These are phyloP conservation scores for Napeogenes inachia DNA, from an alignment of 2,888 invertebrate genomes.

Conservation along the genomic window DNA sequence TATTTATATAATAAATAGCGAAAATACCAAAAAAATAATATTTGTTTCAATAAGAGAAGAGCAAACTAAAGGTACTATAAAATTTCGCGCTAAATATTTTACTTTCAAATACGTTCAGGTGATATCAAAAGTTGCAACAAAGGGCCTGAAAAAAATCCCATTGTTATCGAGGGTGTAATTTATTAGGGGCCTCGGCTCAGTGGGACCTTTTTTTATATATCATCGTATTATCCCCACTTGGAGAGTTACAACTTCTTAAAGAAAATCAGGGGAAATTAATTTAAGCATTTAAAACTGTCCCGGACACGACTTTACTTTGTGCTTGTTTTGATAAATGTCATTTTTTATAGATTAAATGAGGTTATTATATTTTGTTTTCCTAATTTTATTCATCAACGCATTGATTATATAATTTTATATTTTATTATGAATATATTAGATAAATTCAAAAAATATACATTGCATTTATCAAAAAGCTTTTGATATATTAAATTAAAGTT, in stretches of 20 bases:
- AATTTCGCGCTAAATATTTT: conserved; percentile 32
- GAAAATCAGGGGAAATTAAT: conserved; percentile 76
- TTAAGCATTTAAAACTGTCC: conserved; percentile 74
- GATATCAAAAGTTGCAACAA: conserved; percentile 78
- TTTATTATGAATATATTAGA: too few species aligned
- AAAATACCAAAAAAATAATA: background rate
- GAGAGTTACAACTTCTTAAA: conserved; percentile 78
- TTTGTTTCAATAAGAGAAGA: background rate
- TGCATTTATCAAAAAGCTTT: background rate
- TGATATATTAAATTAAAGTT: conserved; percentile 24
- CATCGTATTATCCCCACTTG: conserved; percentile 77
- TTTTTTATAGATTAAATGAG: conserved; percentile 30
- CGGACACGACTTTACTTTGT: conserved; percentile 65
- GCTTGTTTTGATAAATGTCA: conserved; percentile 62
- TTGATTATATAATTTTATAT: background rate
- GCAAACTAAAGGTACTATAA: conserved; percentile 5
- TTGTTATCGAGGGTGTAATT: conserved; percentile 79
- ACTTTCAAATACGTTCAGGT: conserved; percentile 61
- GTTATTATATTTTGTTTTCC: conserved; percentile 31
- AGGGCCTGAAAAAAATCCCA: conserved; percentile 74
- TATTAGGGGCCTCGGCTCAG: conserved; percentile 72
- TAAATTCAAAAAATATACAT: too few species aligned
- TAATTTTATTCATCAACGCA: background rate
- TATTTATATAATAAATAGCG: too few species aligned
- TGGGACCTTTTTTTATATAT: conserved; percentile 78